These are phyloP conservation scores for Papilio helenus DNA, from an alignment of 1,140 invertebrate genomes.

Conservation along the genomic window DNA sequence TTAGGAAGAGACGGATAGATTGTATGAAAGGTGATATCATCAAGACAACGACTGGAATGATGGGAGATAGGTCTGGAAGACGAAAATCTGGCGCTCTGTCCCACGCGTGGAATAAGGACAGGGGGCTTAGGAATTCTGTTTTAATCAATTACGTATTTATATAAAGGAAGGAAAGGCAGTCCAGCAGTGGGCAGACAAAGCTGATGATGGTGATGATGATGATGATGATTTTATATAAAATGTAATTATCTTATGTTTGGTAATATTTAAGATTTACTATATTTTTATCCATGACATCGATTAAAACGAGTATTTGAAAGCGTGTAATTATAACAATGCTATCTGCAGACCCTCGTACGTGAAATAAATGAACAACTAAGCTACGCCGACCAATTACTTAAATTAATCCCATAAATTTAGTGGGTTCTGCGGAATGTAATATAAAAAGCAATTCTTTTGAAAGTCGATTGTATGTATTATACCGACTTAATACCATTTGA, in stretches of 20 bases:
- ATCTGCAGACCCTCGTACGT: constrained; percentile 31
- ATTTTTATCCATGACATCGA: background rate
- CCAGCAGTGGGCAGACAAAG: too few relatives aligned
- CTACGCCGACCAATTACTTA: constrained; percentile 38
- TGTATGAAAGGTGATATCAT: background rate
- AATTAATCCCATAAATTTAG: constrained; percentile 38
- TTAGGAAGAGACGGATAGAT: background rate
- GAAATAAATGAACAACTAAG: constrained; percentile 37
- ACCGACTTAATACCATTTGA: background rate
- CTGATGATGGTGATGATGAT: too few relatives aligned
- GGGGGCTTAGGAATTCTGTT: background rate
- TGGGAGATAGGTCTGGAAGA: background rate
- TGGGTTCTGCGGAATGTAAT: constrained; percentile 37
- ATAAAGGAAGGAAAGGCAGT: too few relatives aligned
- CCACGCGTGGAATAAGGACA: background rate
- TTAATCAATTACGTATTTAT: too few relatives aligned
- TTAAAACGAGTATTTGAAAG: background rate
- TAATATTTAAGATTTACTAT: background rate
- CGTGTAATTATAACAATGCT: constrained; percentile 6
- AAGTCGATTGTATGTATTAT: background rate
- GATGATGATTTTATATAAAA: too few relatives aligned
- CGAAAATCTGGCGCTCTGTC: background rate
- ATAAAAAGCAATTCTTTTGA: constrained; percentile 30
- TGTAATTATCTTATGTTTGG: too few relatives aligned
- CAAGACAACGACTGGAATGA: background rate